phyloP scores from a whole-genome alignment of 2,888 invertebrate genomes.

The Eupithecia vulgata region DNA sequence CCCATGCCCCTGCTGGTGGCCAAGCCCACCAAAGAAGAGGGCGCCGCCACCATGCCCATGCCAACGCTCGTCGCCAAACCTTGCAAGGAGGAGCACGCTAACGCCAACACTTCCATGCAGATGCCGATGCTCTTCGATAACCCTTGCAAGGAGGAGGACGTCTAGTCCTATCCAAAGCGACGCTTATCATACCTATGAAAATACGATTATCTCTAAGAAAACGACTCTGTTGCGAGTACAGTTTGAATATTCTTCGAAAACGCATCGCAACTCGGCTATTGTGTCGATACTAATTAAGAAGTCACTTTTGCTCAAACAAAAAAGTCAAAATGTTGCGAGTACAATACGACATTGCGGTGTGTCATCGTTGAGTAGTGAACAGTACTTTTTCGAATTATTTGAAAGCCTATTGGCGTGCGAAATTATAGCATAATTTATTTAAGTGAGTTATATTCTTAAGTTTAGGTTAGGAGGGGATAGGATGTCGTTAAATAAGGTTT shows the following conservation, averaged over 20 bases:
- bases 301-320: conserved; percentile 3
- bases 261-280: background rate
- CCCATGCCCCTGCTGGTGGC: conserved; percentile 77
- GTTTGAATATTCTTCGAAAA: conserved; percentile 3
- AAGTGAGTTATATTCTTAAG: conserved; percentile 54
- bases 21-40: conserved; percentile 77
- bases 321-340: background rate
- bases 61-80: conserved; percentile 49
- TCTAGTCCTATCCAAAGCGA: conserved; percentile 27
- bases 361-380: conserved; percentile 44
- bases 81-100: conserved; percentile 73
- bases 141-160: conserved; percentile 17
- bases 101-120: conserved; percentile 2
- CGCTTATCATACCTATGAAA: background rate
- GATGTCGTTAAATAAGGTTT: conserved; percentile 71
- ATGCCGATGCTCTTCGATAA: conserved; percentile 12
- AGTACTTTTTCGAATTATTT: conserved; percentile 58
- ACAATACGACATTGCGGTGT: background rate
- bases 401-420: conserved; percentile 73
- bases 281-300: background rate
- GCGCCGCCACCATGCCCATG: conserved; percentile 39
- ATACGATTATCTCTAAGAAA: conserved; percentile 34
- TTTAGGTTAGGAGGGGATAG: conserved; percentile 75
- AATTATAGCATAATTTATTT: conserved; percentile 69
- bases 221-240: conserved; percentile 5